Evolutionary conservation across 2,888 invertebrate species (phyloP), one percentile per base, ranked within the genome.

Genomic region (Embidobia sp.): DNA sequence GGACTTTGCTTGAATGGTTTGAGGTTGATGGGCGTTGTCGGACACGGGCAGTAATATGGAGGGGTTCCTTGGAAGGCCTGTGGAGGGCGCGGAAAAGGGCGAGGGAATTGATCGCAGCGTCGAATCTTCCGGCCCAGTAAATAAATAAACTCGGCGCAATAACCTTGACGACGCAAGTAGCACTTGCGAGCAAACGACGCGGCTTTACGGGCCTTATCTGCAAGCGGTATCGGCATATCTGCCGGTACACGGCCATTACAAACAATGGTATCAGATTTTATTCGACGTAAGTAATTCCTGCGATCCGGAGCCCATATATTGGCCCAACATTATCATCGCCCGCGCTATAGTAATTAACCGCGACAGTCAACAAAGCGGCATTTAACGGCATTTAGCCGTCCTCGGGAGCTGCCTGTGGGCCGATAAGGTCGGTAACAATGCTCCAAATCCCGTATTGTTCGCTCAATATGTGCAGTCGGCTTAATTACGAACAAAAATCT

Each of bases 371-470:
- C 86, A 86, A 85, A 85, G 85, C 84, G 81, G 83, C 80, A 86
- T 87, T 87, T 85, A 86, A 85, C 85, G 83, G 85, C 82, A 80
- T 79, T 80, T 80, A 76, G 78, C 78, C 44, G 72, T 69, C 57
- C 73, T 69, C 69, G 53, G 70, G 78, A 77, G 82, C 82, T 81
- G 84, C 81, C 77, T 70, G 79, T 53, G 77, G 78, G 77, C 82
- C 82, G 85, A 85, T 85, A 85, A 85, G 82, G 83, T 84, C 80
- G 80, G 80, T 78, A 85, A 86, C 86, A 87, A 86, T 86, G 83
- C 86, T 77, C 84, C 79, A 85, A 86, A 85, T 86, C 86, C 85
- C 79, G 83, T 82, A 87, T 87, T 87, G 86, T 87, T 84, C 83
- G 73, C 74, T 83, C 85, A 82, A 84, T 85, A 82, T 77, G 80